Evolutionary conservation across 2,797 vertebrate species (phyloP), one percentile per base, ranked within the genome.

Genomic region (Coccyzus lansbergi): DNA sequence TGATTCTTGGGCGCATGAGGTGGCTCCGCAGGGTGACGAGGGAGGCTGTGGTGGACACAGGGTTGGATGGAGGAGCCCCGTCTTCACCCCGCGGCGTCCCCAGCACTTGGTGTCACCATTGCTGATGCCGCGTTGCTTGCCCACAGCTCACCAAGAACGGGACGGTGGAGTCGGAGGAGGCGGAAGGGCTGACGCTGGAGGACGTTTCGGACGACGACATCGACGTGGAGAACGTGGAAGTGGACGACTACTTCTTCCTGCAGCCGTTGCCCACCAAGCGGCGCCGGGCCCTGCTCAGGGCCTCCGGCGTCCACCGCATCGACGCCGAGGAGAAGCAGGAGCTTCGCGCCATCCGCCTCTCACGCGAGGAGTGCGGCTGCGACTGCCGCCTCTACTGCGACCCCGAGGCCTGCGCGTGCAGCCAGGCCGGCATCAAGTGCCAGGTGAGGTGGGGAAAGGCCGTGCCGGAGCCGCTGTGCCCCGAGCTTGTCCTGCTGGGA

Each of bases 311-410:
- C 12, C 98, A 98, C 83, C 98, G 99, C 94, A 99, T 99, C 1
- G 99, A 99, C 6, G 99, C 99, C 0, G 98, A 99, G 36, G 99
- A 99, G 97, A 99, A 99, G 81, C 98, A 98, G 2, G 99, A 99
- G 94, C 98, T 99, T 26, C 96, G 99, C 17, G 97, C 99, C 94
- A 99, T 99, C 97, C 98, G 99, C n/a, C 98, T 99, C 7, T 99
- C 99, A 1, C 97, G 99, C 28, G 99, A 99, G 96, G 99, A 99
- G 72, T 99, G 99, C 22, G 99, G 99, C 77, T 99, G 99, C 46
- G 98, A 99, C 97, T 99, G 99, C 94, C 98, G 99, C 53, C 96
- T 99, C 53, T 99, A 99, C 96, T 99, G 99, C 81, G 99, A 99
- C 95, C 99, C 99, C 2, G 98, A 99, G 59, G 98, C 98, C 46